Evolutionary conservation across 1,140 invertebrate genomes (phyloP).

Genomic region (Achatina immaculata): DNA sequence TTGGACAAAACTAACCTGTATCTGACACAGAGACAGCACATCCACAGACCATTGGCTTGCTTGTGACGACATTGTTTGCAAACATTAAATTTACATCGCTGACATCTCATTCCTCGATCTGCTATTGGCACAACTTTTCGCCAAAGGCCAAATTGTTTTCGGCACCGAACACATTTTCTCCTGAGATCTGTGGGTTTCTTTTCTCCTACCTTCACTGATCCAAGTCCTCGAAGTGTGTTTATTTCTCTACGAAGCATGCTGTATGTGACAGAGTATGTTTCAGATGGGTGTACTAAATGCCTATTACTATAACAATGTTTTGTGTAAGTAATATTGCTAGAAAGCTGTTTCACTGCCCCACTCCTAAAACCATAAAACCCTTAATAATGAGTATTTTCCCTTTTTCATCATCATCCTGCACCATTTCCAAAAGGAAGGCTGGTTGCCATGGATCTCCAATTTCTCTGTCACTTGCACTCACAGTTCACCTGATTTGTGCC

Average conservation of each 20-base stretch:
- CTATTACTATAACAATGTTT: too few species aligned
- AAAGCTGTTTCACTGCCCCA: too few species aligned
- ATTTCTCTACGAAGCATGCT: not conserved
- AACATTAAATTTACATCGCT: not conserved
- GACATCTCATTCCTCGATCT: not conserved
- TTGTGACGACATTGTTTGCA: not conserved
- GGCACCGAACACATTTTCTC: slow-evolving; percentile 8
- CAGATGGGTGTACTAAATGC: too few species aligned
- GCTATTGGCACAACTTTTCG: not conserved
- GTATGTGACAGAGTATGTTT: too few species aligned
- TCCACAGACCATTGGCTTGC: not conserved
- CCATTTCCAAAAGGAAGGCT: too few species aligned
- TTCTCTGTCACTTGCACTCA: too few species aligned
- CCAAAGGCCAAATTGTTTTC: not conserved
- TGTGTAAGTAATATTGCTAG: too few species aligned
- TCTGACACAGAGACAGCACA: slow-evolving; percentile 9
- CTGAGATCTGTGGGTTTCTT: not conserved
- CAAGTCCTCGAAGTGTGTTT: not conserved
- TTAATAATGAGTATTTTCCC: too few species aligned
- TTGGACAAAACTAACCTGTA: slow-evolving; percentile 1
- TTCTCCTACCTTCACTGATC: not conserved
- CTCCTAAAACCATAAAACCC: too few species aligned
- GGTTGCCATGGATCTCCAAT: too few species aligned
- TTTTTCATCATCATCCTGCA: too few species aligned
- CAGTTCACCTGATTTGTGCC: too few species aligned